These are phyloP conservation scores for Papilio demoleus DNA, from an alignment of 2,888 invertebrate species.

Conservation along the genomic window DNA sequence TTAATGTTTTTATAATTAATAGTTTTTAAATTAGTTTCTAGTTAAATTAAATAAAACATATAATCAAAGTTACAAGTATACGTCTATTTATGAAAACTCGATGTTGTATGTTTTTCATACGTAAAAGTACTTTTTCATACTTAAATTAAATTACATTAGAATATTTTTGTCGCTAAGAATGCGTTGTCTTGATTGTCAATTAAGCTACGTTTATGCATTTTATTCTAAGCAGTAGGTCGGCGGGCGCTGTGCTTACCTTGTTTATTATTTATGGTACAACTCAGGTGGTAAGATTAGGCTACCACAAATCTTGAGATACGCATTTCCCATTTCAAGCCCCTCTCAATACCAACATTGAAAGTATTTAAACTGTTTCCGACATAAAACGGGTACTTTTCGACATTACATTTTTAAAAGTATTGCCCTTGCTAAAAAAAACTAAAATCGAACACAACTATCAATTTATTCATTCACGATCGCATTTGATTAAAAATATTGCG, in stretches of 20 bases:
- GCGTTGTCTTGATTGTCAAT: background rate
- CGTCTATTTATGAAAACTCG: too few species aligned
- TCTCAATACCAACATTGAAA: conserved; percentile 47
- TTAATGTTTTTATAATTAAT: background rate
- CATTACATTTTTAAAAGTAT: background rate
- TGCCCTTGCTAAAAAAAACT: conserved; percentile 9
- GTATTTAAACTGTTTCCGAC: background rate
- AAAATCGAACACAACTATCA: conserved; percentile 1
- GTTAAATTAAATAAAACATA: background rate
- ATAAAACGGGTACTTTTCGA: background rate
- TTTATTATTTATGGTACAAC: conserved; percentile 82
- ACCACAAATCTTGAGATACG: conserved; percentile 70
- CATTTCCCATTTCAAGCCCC: conserved; percentile 55
- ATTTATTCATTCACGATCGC: conserved; percentile 16
- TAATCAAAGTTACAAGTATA: too few species aligned
- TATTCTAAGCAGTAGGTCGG: conserved; percentile 59
- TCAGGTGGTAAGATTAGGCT: conserved; percentile 77
- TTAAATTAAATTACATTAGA: background rate
- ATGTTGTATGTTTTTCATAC: too few species aligned
- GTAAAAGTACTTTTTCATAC: too few species aligned
- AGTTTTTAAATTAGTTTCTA: background rate
- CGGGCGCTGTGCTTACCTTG: conserved; percentile 43
- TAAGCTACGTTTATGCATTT: conserved; percentile 56
- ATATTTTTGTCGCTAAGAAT: background rate
- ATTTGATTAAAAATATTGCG: conserved; percentile 38